Evolutionary conservation across 2,888 invertebrate species (phyloP), one percentile per base, ranked within the genome.

Genomic region (Yponomeuta malinellus): DNA sequence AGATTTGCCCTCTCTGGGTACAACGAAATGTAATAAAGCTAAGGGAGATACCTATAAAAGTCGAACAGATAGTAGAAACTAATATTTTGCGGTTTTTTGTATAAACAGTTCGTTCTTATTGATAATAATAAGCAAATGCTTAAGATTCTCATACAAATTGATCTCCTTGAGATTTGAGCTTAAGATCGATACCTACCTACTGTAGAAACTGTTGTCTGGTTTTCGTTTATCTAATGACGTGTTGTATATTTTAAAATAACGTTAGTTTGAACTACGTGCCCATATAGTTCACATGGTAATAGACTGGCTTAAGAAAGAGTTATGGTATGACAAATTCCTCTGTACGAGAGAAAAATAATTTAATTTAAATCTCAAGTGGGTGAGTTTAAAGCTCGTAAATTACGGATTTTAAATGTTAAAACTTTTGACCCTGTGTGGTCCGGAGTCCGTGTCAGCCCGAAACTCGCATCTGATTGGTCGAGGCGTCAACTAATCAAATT

Each of bases 401-500:
- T 87, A 80, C 75, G 84, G 81, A 85, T 82, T 88, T 83, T 85
- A 82, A 80, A 83, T 79, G 72, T 80, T 82, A 83, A 82, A 59
- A 83, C 84, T 78, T 68, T 75, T 86, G 85, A 88, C 87, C 86
- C 82, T 75, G 71, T 70, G 73, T 72, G 75, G 78, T 78, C 80
- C 79, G 78, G 52, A 59, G 76, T 78, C 78, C 76, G 72, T 76
- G 74, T 75, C 78, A 79, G 82, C 79, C 80, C 78, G 12, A 4
- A 33, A 67, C 48, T 70, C 63, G 29, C 23, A 29, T 31, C 63
- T 69, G 69, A 71, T 69, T 70, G 71, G 68, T 63, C 77, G 76
- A 80, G 80, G 80, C 80, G 80, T 81, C 83, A 77, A 81, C 83
- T 89, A 87, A 90, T 90, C 83, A 86, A 90, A 89, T 90, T 89